Evolutionary conservation across 2,113 vertebrate species (phyloP).

Genomic region (Austrofundulus limnaeus): DNA sequence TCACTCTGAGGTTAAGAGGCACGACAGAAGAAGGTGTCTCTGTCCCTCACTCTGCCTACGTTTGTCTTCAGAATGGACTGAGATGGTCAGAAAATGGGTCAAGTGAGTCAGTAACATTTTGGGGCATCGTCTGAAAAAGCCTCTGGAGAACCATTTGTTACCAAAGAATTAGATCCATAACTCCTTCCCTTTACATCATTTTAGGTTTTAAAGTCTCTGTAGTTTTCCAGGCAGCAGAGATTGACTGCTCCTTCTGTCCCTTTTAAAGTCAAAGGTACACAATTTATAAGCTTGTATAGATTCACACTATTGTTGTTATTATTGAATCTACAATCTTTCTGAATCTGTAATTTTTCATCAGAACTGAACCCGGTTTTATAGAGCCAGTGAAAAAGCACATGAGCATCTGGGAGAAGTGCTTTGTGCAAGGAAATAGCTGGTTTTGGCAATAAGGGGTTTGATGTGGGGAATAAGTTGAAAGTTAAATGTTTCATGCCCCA

Average conservation of each 20-base stretch:
- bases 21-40: too few relatives aligned
- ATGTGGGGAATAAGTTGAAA: constrained; percentile 45
- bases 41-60: too few relatives aligned
- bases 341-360: constrained; percentile 33
- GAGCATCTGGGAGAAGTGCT: constrained; percentile 1
- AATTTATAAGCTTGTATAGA: constrained; percentile 61
- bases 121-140: too few relatives aligned
- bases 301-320: constrained; percentile 57
- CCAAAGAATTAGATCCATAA: constrained; percentile 54
- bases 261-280: constrained; percentile 62
- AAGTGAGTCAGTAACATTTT: too few relatives aligned
- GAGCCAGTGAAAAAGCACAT: constrained; percentile 38
- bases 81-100: too few relatives aligned
- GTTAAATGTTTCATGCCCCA: constrained; percentile 40
- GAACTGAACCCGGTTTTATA: constrained; percentile 57
- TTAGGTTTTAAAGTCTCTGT: constrained; percentile 67
- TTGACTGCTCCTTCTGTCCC: constrained; percentile 58
- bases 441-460: constrained; percentile 43
- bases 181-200: constrained; percentile 49
- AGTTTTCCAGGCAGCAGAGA: constrained; percentile 51
- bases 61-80: too few relatives aligned
- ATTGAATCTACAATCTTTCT: constrained; percentile 42
- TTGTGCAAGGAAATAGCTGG: constrained; percentile 35
- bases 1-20: too few relatives aligned
- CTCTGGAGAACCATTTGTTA: too few relatives aligned